Evolutionary conservation across 2,797 vertebrate genomes (phyloP), one percentile per base, ranked within the genome.

Genomic region (Onychomys arenicola): DNA sequence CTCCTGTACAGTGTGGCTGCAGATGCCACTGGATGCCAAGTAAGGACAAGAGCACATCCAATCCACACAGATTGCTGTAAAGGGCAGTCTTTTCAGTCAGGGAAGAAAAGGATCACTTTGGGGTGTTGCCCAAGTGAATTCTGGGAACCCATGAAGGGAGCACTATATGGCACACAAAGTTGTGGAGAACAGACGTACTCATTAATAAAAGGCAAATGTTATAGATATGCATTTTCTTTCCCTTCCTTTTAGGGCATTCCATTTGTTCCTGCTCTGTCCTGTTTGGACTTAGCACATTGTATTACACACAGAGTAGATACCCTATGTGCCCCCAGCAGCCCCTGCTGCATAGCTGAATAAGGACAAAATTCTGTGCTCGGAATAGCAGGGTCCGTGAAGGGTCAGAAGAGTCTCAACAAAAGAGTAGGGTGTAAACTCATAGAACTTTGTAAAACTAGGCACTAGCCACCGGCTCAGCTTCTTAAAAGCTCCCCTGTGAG

Each of bases 211-310:
- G 83, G 76, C 82, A 94, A 76, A 87, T 92, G 25, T 84, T 93
- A 85, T 87, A 93, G 88, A 83, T 87, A 94, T 63, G 76, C 82
- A 81, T 92, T 97, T 86, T 89, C 82, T 89, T 95, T 93, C 77
- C 32, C 29, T 93, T 76, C 67, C 75, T 69, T 94, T 96, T 63
- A 87, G 84, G 88, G 89, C 57, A 49, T 95, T 94, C 67, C 7
- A 83, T 89, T 88, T 95, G 77, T 89, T 85, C 84, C 77, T 83
- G 73, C n/a, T 82, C 5, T 63, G 73, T 86, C 93, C 88, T 80
- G 61, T 52, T 81, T 6, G 37, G 71, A 65, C 65, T 96, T 89
- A 69, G 29, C 78, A 25, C 65, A 86, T 34, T 85, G 89, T 67
- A 71, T 82, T 32, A 49, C 7, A n/a, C 34, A 13, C 34, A 37